phyloP scores from a whole-genome alignment of 2,797 vertebrate genomes.

The Telmatherina bonti region DNA sequence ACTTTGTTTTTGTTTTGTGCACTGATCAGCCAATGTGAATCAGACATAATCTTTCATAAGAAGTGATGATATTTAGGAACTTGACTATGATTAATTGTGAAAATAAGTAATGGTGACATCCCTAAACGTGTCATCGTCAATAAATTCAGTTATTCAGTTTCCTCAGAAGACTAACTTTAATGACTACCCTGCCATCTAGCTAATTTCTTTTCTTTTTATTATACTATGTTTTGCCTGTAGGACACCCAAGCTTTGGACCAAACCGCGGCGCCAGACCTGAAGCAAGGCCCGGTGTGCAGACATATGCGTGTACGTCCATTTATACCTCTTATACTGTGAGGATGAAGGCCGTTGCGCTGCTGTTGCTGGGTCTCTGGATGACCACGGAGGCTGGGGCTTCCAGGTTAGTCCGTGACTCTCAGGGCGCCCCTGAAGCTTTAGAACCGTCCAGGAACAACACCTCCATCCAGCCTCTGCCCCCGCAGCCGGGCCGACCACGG shows the following conservation, averaged over 20 bases:
- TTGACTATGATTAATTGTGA: too few relatives aligned
- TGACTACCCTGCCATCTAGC: background rate
- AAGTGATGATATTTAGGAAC: too few relatives aligned
- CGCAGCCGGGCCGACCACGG: constrained; percentile 35
- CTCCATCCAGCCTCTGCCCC: constrained; percentile 26
- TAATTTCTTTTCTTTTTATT: background rate
- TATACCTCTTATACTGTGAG: constrained; percentile 24
- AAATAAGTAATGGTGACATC: too few relatives aligned
- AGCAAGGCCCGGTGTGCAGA: background rate
- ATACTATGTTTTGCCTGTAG: constrained; percentile 46
- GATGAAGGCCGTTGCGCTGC: constrained; percentile 64
- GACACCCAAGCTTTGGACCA: constrained; percentile 6
- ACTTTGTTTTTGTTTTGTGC: too few relatives aligned
- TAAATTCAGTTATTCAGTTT: too few relatives aligned
- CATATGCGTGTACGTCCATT: background rate
- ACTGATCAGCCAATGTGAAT: too few relatives aligned
- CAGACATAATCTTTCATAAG: too few relatives aligned
- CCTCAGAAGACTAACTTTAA: too few relatives aligned
- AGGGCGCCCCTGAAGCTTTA: constrained; percentile 14
- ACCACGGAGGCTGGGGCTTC: constrained; percentile 46
- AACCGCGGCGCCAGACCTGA: constrained; percentile 2
- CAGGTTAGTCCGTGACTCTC: constrained; percentile 70
- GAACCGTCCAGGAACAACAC: constrained; percentile 52
- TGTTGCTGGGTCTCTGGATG: constrained; percentile 73
- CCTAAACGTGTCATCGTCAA: too few relatives aligned